Base-by-base conservation (phyloP, 2,797 vertebrate genomes). In the Pelobates cultripes region DNA sequence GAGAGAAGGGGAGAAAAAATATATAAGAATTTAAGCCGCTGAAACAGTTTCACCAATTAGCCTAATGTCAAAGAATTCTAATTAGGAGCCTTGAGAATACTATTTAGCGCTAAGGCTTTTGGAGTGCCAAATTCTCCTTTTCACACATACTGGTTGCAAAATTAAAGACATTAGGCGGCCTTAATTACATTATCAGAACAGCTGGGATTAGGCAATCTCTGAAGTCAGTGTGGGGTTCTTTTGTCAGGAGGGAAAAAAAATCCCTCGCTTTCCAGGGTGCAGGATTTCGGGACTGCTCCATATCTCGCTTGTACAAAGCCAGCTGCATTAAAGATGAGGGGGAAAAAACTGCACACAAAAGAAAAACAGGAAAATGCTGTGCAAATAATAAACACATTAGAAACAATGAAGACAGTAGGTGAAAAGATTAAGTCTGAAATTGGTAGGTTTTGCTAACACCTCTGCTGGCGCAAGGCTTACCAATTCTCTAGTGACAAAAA, bases 111-210 rank as follows among this genome's bases (percentile, higher is more conserved):
- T 94, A 94, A 95, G 97, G 96, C 93, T 94, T 94, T 96, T 94
- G 91, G 93, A 92, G 93, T 94, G 94, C 93, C 95, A 94, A 94
- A 94, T 94, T 94, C 92, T 94, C 91, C 91, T 91, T 94, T 94
- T 95, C 93, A 94, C 92, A 94, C 89, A 95, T 95, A 95, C 95
- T 95, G 94, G 96, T 94, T 96, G 94, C 90, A 91, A 94, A 97
- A 98, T 97, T 96, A 98, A 98, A 96, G 96, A 96, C 96, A 96
- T 96, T 96, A 97, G 96, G 97, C 96, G 95, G 95, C 95, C 94
- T 96, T 99, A 99, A 99, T 99, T 99, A 99, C 97, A 99, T 99
- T 99, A 99, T 99, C 97, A 97, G 96, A 97, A 96, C 95, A 88
- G 95, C 94, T 93, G 93, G 98, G 98, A 99, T 99, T 99, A 99